A percentile compares a stretch with the other conserved stretches of the same genome.
phyloP scores from a whole-genome alignment of 2,797 vertebrate genomes.

The Acanthurus tractus region DNA sequence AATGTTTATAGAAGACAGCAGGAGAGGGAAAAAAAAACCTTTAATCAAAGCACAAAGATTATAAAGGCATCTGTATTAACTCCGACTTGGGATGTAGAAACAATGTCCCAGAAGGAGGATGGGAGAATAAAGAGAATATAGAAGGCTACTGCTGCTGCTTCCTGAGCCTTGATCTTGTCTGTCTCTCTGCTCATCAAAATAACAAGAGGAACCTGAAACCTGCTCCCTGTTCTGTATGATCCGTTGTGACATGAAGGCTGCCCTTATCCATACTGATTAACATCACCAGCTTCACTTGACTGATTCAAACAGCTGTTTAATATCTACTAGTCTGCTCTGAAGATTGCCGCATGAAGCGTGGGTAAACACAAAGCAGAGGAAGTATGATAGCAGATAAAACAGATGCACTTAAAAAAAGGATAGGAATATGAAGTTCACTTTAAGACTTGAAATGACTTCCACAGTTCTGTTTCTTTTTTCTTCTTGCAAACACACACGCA shows the following conservation, averaged over 20 bases:
- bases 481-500: neutral
- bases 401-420: neutral
- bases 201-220: conserved; percentile 62
- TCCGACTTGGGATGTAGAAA: conserved; percentile 42
- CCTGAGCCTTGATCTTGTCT: conserved; percentile 42
- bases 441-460: neutral
- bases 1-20: conserved; percentile 11
- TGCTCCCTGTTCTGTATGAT: conserved; percentile 68
- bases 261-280: conserved; percentile 79
- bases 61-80: conserved; percentile 43
- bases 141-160: conserved; percentile 29
- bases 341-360: conserved; percentile 22
- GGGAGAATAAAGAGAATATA: conserved; percentile 28
- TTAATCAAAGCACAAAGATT: conserved; percentile 21
- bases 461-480: neutral
- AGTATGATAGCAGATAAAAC: conserved; percentile 25
- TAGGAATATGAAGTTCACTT: neutral
- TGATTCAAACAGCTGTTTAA: conserved; percentile 64
- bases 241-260: conserved; percentile 69
- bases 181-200: conserved; percentile 58
- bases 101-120: conserved; percentile 26
- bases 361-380: conserved; percentile 28
- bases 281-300: conserved; percentile 61
- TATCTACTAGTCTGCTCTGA: conserved; percentile 45
- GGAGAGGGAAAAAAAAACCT: neutral